Conservation (phyloP, 2,797 vertebrate genomes). For the Coluber constrictor region DNA sequence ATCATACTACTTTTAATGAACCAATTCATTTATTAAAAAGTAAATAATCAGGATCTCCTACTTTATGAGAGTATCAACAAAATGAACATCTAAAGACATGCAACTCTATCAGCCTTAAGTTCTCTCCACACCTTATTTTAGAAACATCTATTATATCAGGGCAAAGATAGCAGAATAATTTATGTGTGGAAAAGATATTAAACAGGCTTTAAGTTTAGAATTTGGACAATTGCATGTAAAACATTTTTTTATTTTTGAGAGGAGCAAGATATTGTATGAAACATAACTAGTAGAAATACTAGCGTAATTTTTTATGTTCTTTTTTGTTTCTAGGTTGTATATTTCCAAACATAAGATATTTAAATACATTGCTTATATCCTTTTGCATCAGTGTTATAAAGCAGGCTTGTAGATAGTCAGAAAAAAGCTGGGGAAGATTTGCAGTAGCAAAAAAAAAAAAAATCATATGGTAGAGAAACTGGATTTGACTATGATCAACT, state of each 20-base stretch:
- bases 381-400: not conserved
- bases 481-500: not conserved
- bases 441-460: not conserved
- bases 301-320: not conserved
- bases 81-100: not conserved
- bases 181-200: not conserved
- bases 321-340: not conserved
- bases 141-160: not conserved
- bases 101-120: not conserved
- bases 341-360: not conserved
- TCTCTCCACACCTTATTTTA: not conserved
- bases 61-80: not conserved
- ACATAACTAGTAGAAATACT: not conserved
- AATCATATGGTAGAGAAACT: too few species aligned
- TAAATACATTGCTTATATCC: not conserved
- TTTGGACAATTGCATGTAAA: not conserved
- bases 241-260: not conserved
- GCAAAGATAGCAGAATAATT: not conserved
- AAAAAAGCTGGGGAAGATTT: not conserved
- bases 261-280: not conserved
- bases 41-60: not conserved
- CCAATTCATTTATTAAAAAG: not conserved
- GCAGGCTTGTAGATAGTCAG: not conserved
- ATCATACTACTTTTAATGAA: not conserved
- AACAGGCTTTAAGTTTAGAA: not conserved